Evolutionary conservation across 2,797 vertebrate species (phyloP), one percentile per base, ranked within the genome.

Genomic region (Clarias platycephalus): DNA sequence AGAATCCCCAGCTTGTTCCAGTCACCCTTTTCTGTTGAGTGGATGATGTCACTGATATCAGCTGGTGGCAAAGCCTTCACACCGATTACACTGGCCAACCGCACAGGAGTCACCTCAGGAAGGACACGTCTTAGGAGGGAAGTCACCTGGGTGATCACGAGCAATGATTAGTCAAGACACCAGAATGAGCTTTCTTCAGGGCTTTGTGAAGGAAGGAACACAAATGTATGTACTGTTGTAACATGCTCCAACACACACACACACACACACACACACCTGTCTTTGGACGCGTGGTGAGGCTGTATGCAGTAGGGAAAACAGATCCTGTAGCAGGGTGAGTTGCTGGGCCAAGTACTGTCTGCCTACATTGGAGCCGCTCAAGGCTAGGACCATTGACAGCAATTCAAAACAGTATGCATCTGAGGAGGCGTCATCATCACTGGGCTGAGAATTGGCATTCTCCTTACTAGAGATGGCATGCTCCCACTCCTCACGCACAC

Each of bases 401-500:
- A 99, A 94, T 92, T 99, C 98, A 80, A 99, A 99, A 92, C 98
- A 99, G 87, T 99, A 99, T 2, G 98, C 98, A 0, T 99, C 98
- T 0, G 97, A 99, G 55, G 98, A 95, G 1, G 97, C 98, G 0
- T 99, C 98, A 53, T 99, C 98, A 0, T 99, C 98, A 0, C 89
- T 99, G 60, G 98, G 98, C 93, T 99, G 98, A 0, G 98, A 99
- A 92, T 99, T 99, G 81, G 98, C 98, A 0, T 99, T 99, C 92
- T 99, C 98, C 80, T 99, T 99, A 94, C 98, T 99, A 85, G 98
- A 99, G 88, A 99, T 99, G 87, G 98, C 97, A 20, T 99, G 98
- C 64, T 99, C 98, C 98, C 98, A 99, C 85, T 99, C 98, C 85
- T 99, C 98, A 22, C 98, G 96, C 28, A 99, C 98, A 0, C 98